Evolutionary conservation across 1,140 invertebrate genomes (phyloP).

Genomic region (Plutomurus gul): DNA sequence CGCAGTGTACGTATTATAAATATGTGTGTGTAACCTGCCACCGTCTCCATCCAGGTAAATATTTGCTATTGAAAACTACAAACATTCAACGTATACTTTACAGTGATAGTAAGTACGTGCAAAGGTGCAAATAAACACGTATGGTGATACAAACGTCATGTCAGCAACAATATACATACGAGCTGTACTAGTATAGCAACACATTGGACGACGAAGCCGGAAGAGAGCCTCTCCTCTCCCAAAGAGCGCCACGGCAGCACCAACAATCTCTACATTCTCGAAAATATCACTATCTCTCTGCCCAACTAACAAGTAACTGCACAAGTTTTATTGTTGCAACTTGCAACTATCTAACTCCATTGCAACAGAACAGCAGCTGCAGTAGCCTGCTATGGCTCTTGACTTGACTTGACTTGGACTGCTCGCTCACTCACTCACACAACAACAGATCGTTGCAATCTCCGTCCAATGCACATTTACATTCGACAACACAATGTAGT

Average conservation of each 20-base stretch:
- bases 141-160: too few species aligned
- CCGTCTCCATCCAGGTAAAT: too few species aligned
- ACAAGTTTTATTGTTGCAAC: constrained; percentile 27
- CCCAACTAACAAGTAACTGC: constrained; percentile 25
- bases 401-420: too few species aligned
- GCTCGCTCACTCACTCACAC: too few species aligned
- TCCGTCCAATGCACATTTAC: neutral
- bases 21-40: too few species aligned
- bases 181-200: neutral
- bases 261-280: neutral
- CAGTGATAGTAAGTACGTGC: too few species aligned
- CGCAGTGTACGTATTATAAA: too few species aligned
- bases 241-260: neutral
- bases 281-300: constrained; percentile 13
- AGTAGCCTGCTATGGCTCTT: neutral
- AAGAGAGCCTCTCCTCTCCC: constrained; percentile 9
- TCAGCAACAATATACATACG: neutral
- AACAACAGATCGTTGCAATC: too few species aligned
- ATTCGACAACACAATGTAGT: neutral
- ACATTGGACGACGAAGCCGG: neutral
- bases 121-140: too few species aligned
- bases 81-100: too few species aligned
- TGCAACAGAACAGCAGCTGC: neutral
- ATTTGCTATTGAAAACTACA: too few species aligned
- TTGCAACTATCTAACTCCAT: neutral